These are phyloP conservation scores for Gasterosteus nipponicus DNA, from an alignment of 2,113 vertebrate species.

Conservation along the genomic window DNA sequence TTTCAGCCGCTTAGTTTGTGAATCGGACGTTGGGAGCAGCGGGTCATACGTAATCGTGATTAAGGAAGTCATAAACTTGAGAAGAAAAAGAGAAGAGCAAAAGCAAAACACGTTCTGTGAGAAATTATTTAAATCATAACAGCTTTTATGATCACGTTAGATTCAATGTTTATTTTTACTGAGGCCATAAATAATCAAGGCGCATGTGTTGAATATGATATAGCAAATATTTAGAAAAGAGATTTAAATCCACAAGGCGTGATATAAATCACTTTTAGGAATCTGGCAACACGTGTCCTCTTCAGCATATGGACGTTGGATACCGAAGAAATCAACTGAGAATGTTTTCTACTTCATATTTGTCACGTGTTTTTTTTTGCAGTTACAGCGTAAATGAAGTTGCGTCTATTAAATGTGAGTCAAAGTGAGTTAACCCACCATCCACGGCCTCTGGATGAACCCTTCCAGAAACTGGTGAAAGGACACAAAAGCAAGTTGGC, in stretches of 20 bases:
- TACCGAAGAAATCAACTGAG: background rate
- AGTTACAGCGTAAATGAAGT: background rate
- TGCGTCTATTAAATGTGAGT: background rate
- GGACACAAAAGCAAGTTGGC: constrained; percentile 40
- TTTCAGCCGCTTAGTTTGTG: constrained; percentile 21
- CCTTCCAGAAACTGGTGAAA: constrained; percentile 45
- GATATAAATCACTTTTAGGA: background rate
- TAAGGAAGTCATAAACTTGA: background rate
- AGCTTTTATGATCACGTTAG: background rate
- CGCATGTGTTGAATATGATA: constrained; percentile 6
- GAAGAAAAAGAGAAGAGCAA: constrained; percentile 2
- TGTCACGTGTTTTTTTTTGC: background rate
- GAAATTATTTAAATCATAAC: background rate
- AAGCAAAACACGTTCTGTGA: background rate
- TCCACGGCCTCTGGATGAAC: constrained; percentile 22
- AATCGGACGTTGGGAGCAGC: constrained; percentile 7
- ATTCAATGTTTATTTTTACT: constrained; percentile 8
- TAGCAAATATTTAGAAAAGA: constrained; percentile 2
- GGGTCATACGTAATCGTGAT: background rate
- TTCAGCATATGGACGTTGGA: constrained; percentile 10
- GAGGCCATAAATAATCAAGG: background rate
- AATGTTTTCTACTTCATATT: background rate
- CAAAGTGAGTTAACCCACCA: background rate
- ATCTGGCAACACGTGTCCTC: constrained; percentile 7
- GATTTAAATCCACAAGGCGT: background rate